Evolutionary conservation across 2,113 vertebrate genomes (phyloP).

Genomic region (Sitta europaea): DNA sequence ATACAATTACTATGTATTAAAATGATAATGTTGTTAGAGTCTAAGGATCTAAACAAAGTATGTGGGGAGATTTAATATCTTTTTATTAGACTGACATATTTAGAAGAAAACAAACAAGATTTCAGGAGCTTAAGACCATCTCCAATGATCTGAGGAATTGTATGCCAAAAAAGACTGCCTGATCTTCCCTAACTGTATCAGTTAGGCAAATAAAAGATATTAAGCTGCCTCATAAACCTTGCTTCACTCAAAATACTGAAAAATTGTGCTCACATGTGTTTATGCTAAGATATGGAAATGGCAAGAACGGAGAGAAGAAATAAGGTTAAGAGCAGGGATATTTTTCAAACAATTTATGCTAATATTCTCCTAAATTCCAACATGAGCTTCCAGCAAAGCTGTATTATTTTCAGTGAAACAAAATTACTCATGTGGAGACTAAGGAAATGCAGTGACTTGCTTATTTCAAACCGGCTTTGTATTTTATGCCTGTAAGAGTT

Average conservation of each 20-base stretch:
- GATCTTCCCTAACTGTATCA: neutral
- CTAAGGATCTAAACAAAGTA: neutral
- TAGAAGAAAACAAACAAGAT: neutral
- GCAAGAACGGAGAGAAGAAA: neutral
- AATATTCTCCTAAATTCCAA: conserved; percentile 10
- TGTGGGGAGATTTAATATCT: neutral
- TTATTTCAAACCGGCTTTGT: neutral
- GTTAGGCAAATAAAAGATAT: neutral
- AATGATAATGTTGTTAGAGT: neutral
- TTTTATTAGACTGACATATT: neutral
- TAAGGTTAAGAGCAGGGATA: neutral
- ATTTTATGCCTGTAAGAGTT: neutral
- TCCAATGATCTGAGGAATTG: neutral
- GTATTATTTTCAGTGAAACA: conserved; percentile 15
- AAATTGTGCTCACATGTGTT: neutral
- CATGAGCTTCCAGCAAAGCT: conserved; percentile 1
- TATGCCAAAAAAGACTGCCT: neutral
- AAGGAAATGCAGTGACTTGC: neutral
- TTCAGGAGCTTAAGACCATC: neutral
- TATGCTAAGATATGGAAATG: neutral
- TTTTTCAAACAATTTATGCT: conserved; percentile 23
- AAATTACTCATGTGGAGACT: conserved; percentile 25
- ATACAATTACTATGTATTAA: neutral
- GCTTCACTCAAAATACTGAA: neutral
- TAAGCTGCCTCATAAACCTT: neutral